Evolutionary conservation across 2,888 invertebrate species (phyloP), one percentile per base, ranked within the genome.

Genomic region (Drosophila ustulata): DNA sequence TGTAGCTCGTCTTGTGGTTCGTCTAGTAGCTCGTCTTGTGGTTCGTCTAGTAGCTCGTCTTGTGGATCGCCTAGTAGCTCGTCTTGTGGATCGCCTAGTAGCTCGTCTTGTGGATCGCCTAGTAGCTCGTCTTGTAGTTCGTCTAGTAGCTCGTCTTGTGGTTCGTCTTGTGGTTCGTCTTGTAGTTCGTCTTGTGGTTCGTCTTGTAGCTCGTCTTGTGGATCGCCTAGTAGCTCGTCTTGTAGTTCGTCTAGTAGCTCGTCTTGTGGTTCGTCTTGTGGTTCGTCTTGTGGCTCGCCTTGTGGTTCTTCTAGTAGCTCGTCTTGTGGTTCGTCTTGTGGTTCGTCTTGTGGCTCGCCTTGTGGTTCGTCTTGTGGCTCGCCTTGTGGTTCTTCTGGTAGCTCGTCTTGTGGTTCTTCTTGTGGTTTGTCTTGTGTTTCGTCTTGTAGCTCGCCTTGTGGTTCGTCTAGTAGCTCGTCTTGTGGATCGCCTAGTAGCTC

Each of bases 231-330:
- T 46, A n/a, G 37, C 8, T 23, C 8, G 26, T 11, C 46, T 6
- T 28, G 46, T 46, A 0, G 47, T 47, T 8, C 47, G 47, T 5
- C 49, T n/a, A 5, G 47, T 47, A 9, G 50, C 13, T 3, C 47
- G 30, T 6, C 13, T 9, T 2, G 18, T 18, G 18, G 18, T 18
- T 18, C 18, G 18, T 18, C 18, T 18, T 18, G 34, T 34, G n/a
- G n/a, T n/a, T n/a, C n/a, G n/a, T n/a, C n/a, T n/a, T n/a, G n/a
- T 34, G 46, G 9, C n/a, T 3, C 34, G 8, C 9, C 34, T 9
- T 9, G 34, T 49, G 0, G 47, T 13, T 8, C 13, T 13, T n/a
- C 28, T 30, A 1, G 47, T 28, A n/a, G 47, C 11, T 6, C 30
- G 5, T 30, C 30, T 7, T 5, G 30, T 30, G 7, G 30, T 26